phyloP scores from a whole-genome alignment of 2,888 invertebrate genomes.

The Drosophila meridionalis region DNA sequence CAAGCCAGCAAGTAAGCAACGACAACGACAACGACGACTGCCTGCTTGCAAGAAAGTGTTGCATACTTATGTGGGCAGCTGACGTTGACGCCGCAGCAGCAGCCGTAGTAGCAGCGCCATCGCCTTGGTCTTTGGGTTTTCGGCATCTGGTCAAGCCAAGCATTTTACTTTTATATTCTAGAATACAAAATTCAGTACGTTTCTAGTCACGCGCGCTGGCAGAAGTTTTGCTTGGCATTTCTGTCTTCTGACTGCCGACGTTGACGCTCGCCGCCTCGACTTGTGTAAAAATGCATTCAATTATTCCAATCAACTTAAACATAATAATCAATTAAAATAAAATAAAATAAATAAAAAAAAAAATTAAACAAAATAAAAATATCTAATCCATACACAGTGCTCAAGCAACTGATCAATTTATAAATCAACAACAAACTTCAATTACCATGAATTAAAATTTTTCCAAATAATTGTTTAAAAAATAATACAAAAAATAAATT shows the following conservation, averaged over 20 bases:
- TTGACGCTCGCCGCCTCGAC: constrained; percentile 72
- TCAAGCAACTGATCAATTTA: constrained; percentile 48
- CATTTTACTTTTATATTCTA: constrained; percentile 73
- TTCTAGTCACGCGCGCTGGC: constrained; percentile 82
- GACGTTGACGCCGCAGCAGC: constrained; percentile 66
- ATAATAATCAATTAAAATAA: constrained; percentile 29
- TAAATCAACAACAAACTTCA: constrained; percentile 18
- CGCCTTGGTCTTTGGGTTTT: constrained; percentile 75
- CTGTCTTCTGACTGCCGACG: constrained; percentile 68
- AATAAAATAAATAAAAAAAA: constrained; percentile 13
- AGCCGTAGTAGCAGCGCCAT: constrained; percentile 57
- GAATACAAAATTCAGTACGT: constrained; percentile 81
- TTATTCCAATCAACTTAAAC: constrained; percentile 52
- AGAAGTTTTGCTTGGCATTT: constrained; percentile 80
- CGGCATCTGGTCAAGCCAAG: constrained; percentile 64
- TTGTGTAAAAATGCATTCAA: constrained; percentile 71
- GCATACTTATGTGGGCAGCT: constrained; percentile 76
- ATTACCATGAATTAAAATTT: constrained; percentile 23
- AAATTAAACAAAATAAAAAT: constrained; percentile 12
- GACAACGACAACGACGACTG: constrained; percentile 42
- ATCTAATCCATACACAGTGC: constrained; percentile 46
- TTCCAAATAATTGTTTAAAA: constrained; percentile 12
- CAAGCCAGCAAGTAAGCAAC: constrained; percentile 60
- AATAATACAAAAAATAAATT: constrained; percentile 19
- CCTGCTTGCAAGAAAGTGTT: constrained; percentile 78